These are phyloP conservation scores for Adrianichthys oophorus DNA, from an alignment of 2,797 vertebrate genomes.

Conservation along the genomic window DNA sequence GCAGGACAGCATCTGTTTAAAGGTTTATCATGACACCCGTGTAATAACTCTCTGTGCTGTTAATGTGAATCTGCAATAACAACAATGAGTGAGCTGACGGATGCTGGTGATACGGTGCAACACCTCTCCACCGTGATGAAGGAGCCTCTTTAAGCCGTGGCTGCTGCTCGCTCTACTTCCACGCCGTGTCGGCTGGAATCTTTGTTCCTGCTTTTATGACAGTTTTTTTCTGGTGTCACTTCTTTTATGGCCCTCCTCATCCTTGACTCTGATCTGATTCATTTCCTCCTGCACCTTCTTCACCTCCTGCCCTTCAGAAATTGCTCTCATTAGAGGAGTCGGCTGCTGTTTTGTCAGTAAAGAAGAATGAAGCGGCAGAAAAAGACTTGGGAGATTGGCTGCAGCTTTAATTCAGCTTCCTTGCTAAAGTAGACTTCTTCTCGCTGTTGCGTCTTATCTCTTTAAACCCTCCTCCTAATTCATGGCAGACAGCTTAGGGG, in stretches of 20 bases:
- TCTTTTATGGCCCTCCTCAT: background rate
- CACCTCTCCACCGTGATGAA: constrained; percentile 44
- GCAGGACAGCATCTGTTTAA: constrained; percentile 13
- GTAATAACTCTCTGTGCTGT: constrained; percentile 47
- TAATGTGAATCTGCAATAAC: constrained; percentile 44
- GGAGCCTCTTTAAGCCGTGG: constrained; percentile 20
- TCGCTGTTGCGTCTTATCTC: background rate
- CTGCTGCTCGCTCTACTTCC: constrained; percentile 15
- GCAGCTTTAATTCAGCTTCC: constrained; percentile 5
- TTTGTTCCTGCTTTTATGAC: constrained; percentile 6
- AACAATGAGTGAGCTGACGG: constrained; percentile 32
- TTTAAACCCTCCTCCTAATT: background rate
- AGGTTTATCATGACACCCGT: constrained; percentile 39
- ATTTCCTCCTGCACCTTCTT: background rate
- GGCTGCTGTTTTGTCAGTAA: background rate
- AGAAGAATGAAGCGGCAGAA: constrained; percentile 1
- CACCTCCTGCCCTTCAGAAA: background rate
- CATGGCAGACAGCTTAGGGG: constrained; percentile 9
- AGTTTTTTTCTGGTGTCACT: background rate
- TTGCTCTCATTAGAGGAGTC: background rate
- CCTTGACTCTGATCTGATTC: constrained; percentile 2
- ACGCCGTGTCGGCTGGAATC: constrained; percentile 2
- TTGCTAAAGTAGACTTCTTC: background rate
- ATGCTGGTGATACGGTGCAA: constrained; percentile 32
- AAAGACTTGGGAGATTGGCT: background rate